These are phyloP conservation scores for Narcine bancroftii DNA, from an alignment of 2,113 vertebrate genomes.

Conservation along the genomic window DNA sequence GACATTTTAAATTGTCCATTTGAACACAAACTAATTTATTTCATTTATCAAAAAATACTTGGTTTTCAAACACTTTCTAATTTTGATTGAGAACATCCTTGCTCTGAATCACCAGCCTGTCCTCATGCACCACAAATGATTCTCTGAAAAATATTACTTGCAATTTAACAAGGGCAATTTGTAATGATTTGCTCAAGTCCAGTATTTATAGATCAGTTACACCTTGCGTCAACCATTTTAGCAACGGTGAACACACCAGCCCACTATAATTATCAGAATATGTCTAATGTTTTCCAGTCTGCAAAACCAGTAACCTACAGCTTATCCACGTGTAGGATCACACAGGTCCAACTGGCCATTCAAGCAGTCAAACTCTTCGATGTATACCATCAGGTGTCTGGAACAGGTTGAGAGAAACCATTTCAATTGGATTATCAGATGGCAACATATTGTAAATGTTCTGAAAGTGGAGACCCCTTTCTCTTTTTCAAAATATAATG, in stretches of 20 bases:
- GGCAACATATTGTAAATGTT: neutral
- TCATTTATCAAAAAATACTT: neutral
- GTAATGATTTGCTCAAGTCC: neutral
- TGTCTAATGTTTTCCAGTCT: neutral
- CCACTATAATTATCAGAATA: neutral
- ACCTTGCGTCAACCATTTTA: neutral
- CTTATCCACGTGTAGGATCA: neutral
- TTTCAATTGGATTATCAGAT: slow-evolving; percentile 13
- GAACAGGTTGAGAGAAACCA: neutral
- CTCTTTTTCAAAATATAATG: neutral
- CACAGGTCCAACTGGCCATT: neutral
- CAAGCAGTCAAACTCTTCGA: neutral
- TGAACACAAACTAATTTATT: neutral
- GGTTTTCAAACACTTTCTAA: neutral
- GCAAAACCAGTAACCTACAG: neutral
- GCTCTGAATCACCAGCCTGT: neutral
- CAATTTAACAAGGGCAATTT: neutral
- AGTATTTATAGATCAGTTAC: slow-evolving; percentile 10
- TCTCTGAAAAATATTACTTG: neutral
- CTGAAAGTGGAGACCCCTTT: neutral
- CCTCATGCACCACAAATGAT: neutral
- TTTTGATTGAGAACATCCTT: neutral
- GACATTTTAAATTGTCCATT: neutral
- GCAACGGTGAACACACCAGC: neutral
- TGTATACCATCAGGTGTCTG: neutral